Conservation (phyloP, 2,113 vertebrate genomes). For the Cisticola juncidis region DNA sequence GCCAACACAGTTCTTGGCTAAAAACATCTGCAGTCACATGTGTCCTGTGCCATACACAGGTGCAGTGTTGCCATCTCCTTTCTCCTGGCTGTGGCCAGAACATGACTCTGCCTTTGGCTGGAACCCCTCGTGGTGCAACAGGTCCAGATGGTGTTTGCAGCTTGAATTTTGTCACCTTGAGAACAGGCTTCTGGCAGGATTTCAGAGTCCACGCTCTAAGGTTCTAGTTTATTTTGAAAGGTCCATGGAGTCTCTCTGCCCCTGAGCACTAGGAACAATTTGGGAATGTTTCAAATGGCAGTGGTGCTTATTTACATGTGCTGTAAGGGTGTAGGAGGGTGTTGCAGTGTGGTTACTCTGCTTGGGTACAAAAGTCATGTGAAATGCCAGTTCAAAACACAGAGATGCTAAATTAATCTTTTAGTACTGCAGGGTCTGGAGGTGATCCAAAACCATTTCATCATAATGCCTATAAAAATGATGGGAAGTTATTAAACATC, state of each 20-base stretch:
- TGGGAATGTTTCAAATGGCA: not conserved
- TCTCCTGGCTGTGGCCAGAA: not conserved
- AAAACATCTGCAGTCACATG: not conserved
- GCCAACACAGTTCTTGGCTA: not conserved
- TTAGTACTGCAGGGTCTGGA: not conserved
- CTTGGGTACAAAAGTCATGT: not conserved
- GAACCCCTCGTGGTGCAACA: not conserved
- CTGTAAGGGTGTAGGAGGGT: not conserved
- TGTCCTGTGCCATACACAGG: accelerated
- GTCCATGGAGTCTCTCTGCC: not conserved
- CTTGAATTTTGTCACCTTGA: not conserved
- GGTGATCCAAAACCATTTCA: constrained; percentile 7
- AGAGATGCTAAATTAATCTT: constrained; percentile 2
- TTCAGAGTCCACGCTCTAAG: not conserved
- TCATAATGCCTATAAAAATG: constrained; percentile 20
- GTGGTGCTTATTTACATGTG: accelerated
- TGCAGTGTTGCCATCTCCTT: not conserved
- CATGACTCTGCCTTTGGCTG: not conserved
- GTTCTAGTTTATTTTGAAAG: not conserved
- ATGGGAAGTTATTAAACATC: not conserved
- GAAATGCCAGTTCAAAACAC: not conserved
- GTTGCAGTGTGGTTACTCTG: not conserved
- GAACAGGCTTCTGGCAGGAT: not conserved
- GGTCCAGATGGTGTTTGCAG: not conserved
- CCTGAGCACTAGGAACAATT: not conserved